Percentiles rank a stretch among this genome's conserved stretches.
Conservation (phyloP, 1,140 invertebrate genomes). For the Aphaenogaster rudis region DNA sequence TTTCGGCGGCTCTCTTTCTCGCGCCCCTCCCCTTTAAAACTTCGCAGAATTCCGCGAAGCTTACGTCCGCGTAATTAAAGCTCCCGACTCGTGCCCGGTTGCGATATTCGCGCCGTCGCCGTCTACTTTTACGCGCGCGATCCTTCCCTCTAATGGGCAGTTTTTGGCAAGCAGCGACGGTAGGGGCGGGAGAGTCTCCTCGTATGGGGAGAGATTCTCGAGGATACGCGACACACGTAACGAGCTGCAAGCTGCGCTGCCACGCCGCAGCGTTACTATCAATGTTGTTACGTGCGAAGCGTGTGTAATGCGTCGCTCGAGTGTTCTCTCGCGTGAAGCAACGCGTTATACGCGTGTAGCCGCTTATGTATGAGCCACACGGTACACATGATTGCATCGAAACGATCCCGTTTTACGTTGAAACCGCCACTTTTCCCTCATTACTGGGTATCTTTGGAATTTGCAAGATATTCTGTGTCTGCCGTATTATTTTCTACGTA, state of each 20-base stretch:
- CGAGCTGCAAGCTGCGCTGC: conserved; percentile 34
- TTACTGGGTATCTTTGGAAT: conserved; percentile 37
- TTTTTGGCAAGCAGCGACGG: conserved; percentile 30
- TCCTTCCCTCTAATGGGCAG: conserved; percentile 26
- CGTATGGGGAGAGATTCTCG: conserved; percentile 2
- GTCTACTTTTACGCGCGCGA: conserved; percentile 22
- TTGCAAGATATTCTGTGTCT: neutral
- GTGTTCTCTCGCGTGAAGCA: conserved; percentile 31
- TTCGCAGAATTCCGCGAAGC: conserved; percentile 30
- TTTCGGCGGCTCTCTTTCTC: neutral
- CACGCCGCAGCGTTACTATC: neutral
- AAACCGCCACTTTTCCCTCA: conserved; percentile 49
- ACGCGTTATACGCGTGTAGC: conserved; percentile 20
- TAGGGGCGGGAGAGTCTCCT: neutral
- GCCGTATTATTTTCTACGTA: conserved; percentile 24
- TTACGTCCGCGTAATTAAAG: conserved; percentile 54
- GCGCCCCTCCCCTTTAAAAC: neutral
- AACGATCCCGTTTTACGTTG: conserved; percentile 40
- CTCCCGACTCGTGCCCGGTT: conserved; percentile 18
- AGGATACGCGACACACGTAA: conserved; percentile 36
- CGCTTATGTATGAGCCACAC: conserved; percentile 36
- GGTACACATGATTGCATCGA: conserved; percentile 34
- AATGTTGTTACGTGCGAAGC: conserved; percentile 46
- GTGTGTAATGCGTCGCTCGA: conserved; percentile 31
- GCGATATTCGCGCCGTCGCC: neutral